A percentile compares a stretch with the other conserved stretches of the same genome.
Evolutionary conservation across 2,113 vertebrate species (phyloP).

Genomic region (Apeltes quadracus): DNA sequence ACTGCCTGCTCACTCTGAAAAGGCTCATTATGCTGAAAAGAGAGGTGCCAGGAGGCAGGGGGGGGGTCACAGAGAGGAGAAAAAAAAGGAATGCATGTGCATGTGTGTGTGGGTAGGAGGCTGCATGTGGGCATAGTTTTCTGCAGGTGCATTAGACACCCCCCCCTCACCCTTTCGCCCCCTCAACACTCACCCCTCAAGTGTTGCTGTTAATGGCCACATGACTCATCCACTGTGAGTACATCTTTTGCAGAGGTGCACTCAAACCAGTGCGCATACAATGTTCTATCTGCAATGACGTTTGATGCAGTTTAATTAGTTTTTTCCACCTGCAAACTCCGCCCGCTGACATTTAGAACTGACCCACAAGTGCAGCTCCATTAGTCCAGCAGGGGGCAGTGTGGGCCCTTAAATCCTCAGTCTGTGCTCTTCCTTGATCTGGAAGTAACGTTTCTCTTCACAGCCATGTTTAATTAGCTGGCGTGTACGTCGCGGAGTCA

Average conservation of each 20-base stretch:
- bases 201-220: conserved; percentile 36
- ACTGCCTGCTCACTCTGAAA: conserved; percentile 75
- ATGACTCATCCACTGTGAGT: conserved; percentile 39
- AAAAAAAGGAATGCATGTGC: conserved; percentile 23
- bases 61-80: conserved; percentile 58
- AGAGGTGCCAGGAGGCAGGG: conserved; percentile 62
- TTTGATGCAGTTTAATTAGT: conserved; percentile 10
- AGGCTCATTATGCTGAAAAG: conserved; percentile 75
- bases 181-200: conserved; percentile 9
- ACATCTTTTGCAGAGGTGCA: not conserved
- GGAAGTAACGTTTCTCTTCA: conserved; percentile 32
- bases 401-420: conserved; percentile 31
- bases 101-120: conserved; percentile 13
- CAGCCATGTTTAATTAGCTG: conserved; percentile 34
- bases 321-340: conserved; percentile 11
- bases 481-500: conserved; percentile 27
- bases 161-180: not conserved
- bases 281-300: not conserved
- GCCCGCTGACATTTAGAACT: conserved; percentile 6
- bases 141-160: conserved; percentile 25
- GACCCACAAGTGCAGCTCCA: not conserved
- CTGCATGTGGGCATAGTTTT: conserved; percentile 22
- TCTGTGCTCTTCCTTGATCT: conserved; percentile 7
- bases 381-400: conserved; percentile 74
- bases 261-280: not conserved